A percentile compares a stretch with the other conserved stretches of the same genome.
phyloP scores from a whole-genome alignment of 2,888 invertebrate species.

The Mylabris sibirica region DNA sequence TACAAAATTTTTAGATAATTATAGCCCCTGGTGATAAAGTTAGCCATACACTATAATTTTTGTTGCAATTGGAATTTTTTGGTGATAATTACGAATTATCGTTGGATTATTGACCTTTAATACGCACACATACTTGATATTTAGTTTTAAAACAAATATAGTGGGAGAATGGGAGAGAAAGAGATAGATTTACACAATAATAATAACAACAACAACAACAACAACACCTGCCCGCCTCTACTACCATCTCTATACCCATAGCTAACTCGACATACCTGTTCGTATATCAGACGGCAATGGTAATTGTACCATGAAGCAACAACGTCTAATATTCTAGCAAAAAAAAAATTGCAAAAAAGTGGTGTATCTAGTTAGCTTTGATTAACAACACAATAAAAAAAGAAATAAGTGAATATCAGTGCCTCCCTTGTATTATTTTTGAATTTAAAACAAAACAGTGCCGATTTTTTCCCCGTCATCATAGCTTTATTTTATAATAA shows the following conservation, averaged over 20 bases:
- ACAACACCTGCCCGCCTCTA: neutral
- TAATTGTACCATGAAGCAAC: conserved; percentile 30
- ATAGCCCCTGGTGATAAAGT: neutral
- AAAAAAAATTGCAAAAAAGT: conserved; percentile 13
- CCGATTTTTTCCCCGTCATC: neutral
- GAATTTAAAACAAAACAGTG: too few species aligned
- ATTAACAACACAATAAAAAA: too few species aligned
- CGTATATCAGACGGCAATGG: conserved; percentile 32
- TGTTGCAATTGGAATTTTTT: neutral
- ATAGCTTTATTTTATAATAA: conserved; percentile 4
- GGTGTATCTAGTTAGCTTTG: neutral
- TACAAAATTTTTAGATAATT: neutral
- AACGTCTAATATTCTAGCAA: neutral
- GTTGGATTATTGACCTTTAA: conserved; percentile 5
- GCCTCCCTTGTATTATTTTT: too few species aligned
- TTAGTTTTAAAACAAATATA: neutral
- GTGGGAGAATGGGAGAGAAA: neutral
- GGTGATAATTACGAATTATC: neutral
- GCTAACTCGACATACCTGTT: conserved; percentile 37
- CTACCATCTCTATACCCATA: conserved; percentile 15
- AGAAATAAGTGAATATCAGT: too few species aligned
- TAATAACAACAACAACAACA: neutral
- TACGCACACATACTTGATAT: neutral
- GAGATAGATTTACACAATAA: neutral
- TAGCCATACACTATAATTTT: neutral